A percentile compares a stretch with the other conserved stretches of the same genome.
phyloP scores from a whole-genome alignment of 2,797 vertebrate species.

The Lagodon rhomboides region DNA sequence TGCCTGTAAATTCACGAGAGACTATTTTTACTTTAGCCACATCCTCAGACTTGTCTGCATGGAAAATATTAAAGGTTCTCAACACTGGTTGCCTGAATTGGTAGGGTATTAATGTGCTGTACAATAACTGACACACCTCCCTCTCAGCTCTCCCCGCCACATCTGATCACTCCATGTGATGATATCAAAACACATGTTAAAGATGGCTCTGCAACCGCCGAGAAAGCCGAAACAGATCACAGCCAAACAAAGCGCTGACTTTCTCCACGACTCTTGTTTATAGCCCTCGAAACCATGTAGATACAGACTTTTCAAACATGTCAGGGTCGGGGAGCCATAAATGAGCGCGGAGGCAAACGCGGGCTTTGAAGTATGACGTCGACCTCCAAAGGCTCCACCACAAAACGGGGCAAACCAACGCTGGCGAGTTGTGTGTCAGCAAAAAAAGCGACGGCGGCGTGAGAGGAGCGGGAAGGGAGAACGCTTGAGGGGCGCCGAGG shows the following conservation, averaged over 20 bases:
- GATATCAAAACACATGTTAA: conserved; percentile 65
- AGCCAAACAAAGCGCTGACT: conserved; percentile 71
- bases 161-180: conserved; percentile 53
- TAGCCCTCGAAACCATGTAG: conserved; percentile 76
- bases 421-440: conserved; percentile 78
- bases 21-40: conserved; percentile 50
- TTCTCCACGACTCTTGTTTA: conserved; percentile 77
- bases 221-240: conserved; percentile 64
- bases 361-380: conserved; percentile 83
- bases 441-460: conserved; percentile 42
- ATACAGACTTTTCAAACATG: conserved; percentile 85
- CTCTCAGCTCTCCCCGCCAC: conserved; percentile 26
- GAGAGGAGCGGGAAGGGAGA: conserved; percentile 31
- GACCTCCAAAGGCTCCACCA: conserved; percentile 77
- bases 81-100: conserved; percentile 34
- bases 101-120: conserved; percentile 21
- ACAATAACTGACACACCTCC: conserved; percentile 39
- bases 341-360: conserved; percentile 71
- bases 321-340: conserved; percentile 77
- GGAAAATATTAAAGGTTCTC: conserved; percentile 61
- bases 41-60: conserved; percentile 46
- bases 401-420: conserved; percentile 74
- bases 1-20: conserved; percentile 53
- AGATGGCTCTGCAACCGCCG: conserved; percentile 56
- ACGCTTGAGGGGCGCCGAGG: conserved; percentile 8